Conservation (phyloP, 2,888 invertebrate genomes). For the Rosalia funebris region DNA sequence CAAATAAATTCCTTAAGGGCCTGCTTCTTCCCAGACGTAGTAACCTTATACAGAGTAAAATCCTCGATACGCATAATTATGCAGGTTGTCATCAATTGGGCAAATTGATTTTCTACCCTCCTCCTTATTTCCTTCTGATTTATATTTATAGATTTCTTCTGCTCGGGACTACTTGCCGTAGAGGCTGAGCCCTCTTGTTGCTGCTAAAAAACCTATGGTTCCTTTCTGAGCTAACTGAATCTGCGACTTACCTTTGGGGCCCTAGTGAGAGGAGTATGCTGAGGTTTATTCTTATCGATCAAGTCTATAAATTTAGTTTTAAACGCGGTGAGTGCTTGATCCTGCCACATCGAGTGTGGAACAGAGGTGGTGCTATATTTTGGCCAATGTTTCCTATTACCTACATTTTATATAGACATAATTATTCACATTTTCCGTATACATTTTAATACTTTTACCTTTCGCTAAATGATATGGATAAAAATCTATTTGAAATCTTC, state of each 20-base stretch:
- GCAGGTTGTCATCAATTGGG: conserved; percentile 92
- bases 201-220: not conserved
- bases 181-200: conserved; percentile 10
- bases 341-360: conserved; percentile 87
- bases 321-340: conserved; percentile 84
- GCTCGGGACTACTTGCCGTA: conserved; percentile 34
- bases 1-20: conserved; percentile 83
- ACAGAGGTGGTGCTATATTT: conserved; percentile 82
- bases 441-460: conserved; percentile 61
- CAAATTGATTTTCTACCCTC: conserved; percentile 77
- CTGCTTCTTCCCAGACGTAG: conserved; percentile 78
- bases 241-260: conserved; percentile 48
- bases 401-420: conserved; percentile 52
- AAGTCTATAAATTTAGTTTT: conserved; percentile 80
- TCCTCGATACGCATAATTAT: conserved; percentile 90
- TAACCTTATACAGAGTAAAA: conserved; percentile 87
- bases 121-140: conserved; percentile 70
- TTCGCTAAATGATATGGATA: conserved; percentile 97
- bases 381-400: conserved; percentile 92
- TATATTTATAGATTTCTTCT: conserved; percentile 44
- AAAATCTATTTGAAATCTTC: conserved; percentile 89
- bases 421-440: not conserved
- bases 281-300: conserved; percentile 71
- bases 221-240: not conserved
- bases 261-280: conserved; percentile 66